These are phyloP conservation scores for Pseudococcus jackbeardsleyi DNA, from an alignment of 2,888 invertebrate genomes.

Conservation along the genomic window DNA sequence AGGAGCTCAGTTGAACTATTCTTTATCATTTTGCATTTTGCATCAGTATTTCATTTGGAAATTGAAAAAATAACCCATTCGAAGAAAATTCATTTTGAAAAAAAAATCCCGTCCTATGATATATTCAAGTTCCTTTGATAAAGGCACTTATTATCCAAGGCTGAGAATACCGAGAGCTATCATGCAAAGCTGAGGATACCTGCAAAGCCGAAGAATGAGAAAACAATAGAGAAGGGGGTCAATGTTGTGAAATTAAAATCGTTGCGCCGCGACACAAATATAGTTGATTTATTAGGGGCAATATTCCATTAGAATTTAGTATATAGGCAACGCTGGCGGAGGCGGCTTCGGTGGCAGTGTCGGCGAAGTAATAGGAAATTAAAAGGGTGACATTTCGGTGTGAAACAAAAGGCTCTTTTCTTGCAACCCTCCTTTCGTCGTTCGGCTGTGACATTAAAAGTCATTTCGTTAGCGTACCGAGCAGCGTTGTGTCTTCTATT, in stretches of 20 bases:
- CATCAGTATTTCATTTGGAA: no score
- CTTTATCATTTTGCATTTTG: no score
- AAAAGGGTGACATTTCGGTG: conserved; percentile 60
- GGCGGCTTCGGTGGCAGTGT: not conserved
- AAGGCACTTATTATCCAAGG: no score
- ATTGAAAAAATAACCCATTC: no score
- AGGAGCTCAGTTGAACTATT: no score
- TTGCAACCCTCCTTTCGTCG: conserved; percentile 55
- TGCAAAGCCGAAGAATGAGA: not conserved
- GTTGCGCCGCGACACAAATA: conserved; percentile 36
- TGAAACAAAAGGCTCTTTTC: conserved; percentile 63
- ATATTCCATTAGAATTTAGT: conserved; percentile 53
- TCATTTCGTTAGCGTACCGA: conserved; percentile 62
- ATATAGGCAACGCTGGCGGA: not conserved
- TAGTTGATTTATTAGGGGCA: conserved; percentile 56
- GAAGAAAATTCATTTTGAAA: no score
- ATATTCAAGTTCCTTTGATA: no score
- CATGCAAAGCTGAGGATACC: no score
- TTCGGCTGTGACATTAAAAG: conserved; percentile 63
- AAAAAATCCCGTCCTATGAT: no score
- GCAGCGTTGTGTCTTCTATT: conserved; percentile 61
- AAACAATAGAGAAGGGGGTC: conserved; percentile 39
- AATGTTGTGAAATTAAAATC: conserved; percentile 32
- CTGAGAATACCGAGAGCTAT: no score
- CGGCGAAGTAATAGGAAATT: conserved; percentile 60